Base-by-base conservation (phyloP, 2,113 vertebrate genomes). In the Prunella fulvescens region DNA sequence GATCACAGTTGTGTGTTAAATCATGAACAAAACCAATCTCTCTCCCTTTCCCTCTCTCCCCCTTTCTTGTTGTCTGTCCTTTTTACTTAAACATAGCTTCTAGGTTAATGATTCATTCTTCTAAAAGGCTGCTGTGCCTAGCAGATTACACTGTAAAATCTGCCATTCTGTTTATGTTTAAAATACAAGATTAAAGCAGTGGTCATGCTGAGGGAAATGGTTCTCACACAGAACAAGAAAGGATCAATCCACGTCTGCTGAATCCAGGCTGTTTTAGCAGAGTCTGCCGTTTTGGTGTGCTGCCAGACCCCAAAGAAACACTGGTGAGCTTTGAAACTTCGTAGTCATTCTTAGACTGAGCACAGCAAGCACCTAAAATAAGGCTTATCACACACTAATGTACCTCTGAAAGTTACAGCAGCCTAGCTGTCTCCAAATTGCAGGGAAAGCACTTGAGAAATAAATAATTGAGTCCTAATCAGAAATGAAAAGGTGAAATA, bases 111-210 rank as follows among this genome's bases (percentile, higher is more conserved):
- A 95, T 78, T 95, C 95, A 61, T 93, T 94, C 88, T 97, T 89
- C 93, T 94, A 70, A 94, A 95, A 53, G 50, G 86, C 92, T 95
- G 94, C 88, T 92, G 85, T 72, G 95, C 93, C 92, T 90, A 86
- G 78, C 77, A 91, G 90, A 95, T 95, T 93, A 95, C 79, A 91
- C 86, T 95, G 95, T 92, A 96, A 97, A 97, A 96, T 95, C 92
- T 93, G 86, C 85, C 93, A 89, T 96, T 97, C 93, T 94, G 66
- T 94, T 92, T 90, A 92, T 56, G 93, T 94, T 94, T 93, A 96
- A 97, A 96, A 94, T 45, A 95, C 69, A 85, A 95, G 95, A 97
- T 96, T 93, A 97, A 95, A 96, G 86, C 81, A 64, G 93, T 95
- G 94, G 95, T 96, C 95, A 82, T 95, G 95, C 95, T 97, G 95